These are phyloP conservation scores for Melanerpes aurifrons DNA, from an alignment of 2,113 vertebrate species.

Conservation along the genomic window DNA sequence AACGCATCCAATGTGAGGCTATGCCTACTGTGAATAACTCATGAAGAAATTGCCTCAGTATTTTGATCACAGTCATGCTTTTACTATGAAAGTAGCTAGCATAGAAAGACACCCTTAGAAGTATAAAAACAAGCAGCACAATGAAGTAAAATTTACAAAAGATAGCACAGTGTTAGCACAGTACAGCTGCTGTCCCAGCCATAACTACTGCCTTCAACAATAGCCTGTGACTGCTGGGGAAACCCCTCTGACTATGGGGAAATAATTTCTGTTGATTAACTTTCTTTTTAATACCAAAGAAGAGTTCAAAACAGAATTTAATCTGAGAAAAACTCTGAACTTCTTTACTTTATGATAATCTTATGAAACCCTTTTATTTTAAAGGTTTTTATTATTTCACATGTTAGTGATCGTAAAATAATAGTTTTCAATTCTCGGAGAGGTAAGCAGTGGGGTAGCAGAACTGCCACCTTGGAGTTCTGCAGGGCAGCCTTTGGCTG, in stretches of 20 bases:
- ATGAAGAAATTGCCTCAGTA: conserved; percentile 40
- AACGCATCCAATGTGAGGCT: conserved; percentile 33
- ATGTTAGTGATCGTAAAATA: neutral
- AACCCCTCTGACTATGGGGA: neutral
- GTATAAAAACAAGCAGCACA: conserved; percentile 53
- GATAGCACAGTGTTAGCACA: neutral
- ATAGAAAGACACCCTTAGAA: conserved; percentile 46
- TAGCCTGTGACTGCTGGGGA: neutral
- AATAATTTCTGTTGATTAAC: conserved; percentile 11
- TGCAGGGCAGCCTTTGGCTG: neutral
- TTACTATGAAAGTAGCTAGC: conserved; percentile 47
- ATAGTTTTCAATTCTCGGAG: no score
- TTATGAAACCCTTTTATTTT: neutral
- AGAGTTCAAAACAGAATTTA: neutral
- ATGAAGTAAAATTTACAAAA: conserved; percentile 50
- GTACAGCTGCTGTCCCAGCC: conserved; percentile 17
- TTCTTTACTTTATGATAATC: neutral
- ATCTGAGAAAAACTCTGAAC: neutral
- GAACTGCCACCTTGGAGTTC: no score
- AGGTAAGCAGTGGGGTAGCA: no score
- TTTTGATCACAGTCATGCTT: conserved; percentile 53
- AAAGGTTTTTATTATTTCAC: neutral
- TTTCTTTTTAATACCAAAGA: conserved; percentile 5
- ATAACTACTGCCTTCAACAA: neutral
- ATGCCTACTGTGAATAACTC: conserved; percentile 49